A percentile compares a stretch with the other conserved stretches of the same genome.
phyloP scores from a whole-genome alignment of 1,140 invertebrate genomes.

The Holcopasites calliopsidis region DNA sequence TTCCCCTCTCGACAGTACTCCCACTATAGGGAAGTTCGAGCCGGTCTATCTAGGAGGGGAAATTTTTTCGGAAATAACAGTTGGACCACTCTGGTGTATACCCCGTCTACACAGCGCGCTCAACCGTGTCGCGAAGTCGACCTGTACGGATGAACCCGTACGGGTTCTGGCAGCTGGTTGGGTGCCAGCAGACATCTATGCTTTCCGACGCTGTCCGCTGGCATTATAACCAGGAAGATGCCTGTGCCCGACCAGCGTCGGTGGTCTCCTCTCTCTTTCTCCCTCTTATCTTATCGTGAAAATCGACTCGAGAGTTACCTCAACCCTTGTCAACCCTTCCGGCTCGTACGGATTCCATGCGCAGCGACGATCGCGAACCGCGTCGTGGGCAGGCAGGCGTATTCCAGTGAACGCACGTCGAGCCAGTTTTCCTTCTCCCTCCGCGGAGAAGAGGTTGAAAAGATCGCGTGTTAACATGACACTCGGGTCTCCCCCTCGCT shows the following conservation, averaged over 20 bases:
- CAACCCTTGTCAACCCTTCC: background rate
- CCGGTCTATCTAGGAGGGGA: too few species aligned
- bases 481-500: background rate
- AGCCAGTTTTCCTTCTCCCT: too few species aligned
- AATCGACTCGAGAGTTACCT: slow-evolving; percentile 29
- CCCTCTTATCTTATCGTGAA: slow-evolving; percentile 6
- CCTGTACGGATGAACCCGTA: slow-evolving; percentile 62
- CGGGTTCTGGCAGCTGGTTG: slow-evolving; percentile 72
- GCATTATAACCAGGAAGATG: slow-evolving; percentile 74
- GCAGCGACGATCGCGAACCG: background rate
- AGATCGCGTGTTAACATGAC: too few species aligned
- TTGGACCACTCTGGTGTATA: too few species aligned
- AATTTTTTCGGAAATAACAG: too few species aligned
- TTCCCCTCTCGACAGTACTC: too few species aligned
- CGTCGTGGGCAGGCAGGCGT: background rate
- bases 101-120: slow-evolving; percentile 3
- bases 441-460: background rate
- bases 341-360: background rate
- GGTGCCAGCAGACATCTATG: slow-evolving; percentile 68
- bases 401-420: too few species aligned
- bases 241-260: slow-evolving; percentile 47
- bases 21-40: too few species aligned
- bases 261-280: slow-evolving; percentile 55
- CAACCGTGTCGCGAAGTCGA: slow-evolving; percentile 22
- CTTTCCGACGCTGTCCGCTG: slow-evolving; percentile 69